phyloP scores from a whole-genome alignment of 2,797 vertebrate species.

The Tangara arthus region DNA sequence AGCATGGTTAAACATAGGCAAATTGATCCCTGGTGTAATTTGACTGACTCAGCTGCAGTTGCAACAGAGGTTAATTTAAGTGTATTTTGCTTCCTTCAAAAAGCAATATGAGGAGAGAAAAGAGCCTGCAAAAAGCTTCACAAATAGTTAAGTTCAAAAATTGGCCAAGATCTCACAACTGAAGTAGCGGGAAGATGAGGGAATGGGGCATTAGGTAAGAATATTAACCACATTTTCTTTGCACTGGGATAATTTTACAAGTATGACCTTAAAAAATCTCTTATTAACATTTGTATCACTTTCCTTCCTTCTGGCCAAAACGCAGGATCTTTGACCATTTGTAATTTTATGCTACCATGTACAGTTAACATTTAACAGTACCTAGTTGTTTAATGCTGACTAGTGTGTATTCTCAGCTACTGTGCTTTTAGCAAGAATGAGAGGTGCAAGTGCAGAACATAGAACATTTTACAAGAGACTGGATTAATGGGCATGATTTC shows the following conservation, averaged over 20 bases:
- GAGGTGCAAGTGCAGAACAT: not conserved
- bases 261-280: constrained; percentile 24
- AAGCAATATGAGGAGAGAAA: not conserved
- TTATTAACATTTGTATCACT: not conserved
- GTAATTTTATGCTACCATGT: not conserved
- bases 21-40: not conserved
- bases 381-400: not conserved
- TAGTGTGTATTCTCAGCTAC: not conserved
- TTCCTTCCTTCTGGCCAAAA: constrained; percentile 14
- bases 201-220: not conserved
- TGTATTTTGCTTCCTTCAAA: not conserved
- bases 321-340: not conserved
- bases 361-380: not conserved
- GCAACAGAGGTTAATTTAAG: not conserved
- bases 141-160: not conserved
- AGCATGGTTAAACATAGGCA: not conserved
- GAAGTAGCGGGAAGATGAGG: not conserved
- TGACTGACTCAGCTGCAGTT: not conserved
- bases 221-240: constrained; percentile 7
- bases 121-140: not conserved
- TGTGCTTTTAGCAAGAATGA: not conserved
- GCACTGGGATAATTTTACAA: constrained; percentile 25
- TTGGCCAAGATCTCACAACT: not conserved
- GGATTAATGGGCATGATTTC: not conserved
- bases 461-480: not conserved